Percentiles rank a stretch among this genome's conserved stretches.
Evolutionary conservation across 2,797 vertebrate genomes (phyloP).

Genomic region (Anguilla megastoma): DNA sequence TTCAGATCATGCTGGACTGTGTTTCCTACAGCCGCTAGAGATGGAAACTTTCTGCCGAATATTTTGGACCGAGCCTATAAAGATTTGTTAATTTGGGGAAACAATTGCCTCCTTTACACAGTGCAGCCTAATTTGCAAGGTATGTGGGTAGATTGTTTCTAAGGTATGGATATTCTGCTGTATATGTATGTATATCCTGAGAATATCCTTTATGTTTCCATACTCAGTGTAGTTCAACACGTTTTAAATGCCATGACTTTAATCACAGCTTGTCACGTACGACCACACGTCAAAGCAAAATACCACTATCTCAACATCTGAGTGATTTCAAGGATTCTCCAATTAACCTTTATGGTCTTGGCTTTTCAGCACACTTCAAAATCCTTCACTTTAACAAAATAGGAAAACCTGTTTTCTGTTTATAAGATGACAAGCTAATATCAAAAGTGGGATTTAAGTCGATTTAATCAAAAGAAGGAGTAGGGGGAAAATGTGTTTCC

Average conservation of each 20-base stretch:
- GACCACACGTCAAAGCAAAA: conserved; percentile 7
- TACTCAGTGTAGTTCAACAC: not conserved
- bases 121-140: not conserved
- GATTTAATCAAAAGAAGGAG: conserved; percentile 12
- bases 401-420: not conserved
- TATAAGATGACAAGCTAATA: conserved; percentile 4
- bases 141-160: not conserved
- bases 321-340: conserved; percentile 12
- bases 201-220: not conserved
- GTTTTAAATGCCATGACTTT: conserved; percentile 1
- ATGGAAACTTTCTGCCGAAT: not conserved
- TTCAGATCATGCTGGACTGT: conserved; percentile 19
- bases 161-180: not conserved
- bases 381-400: not conserved
- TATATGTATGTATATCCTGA: not conserved
- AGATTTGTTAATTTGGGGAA: not conserved
- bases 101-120: not conserved
- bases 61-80: not conserved
- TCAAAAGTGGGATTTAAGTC: conserved; percentile 27
- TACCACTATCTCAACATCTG: conserved; percentile 12
- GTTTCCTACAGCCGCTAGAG: not conserved
- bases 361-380: conserved; percentile 16
- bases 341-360: conserved; percentile 23
- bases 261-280: conserved; percentile 1
- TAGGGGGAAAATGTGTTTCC: conserved; percentile 15